Evolutionary conservation across 2,888 invertebrate genomes (phyloP).

Genomic region (Apeira syringaria): DNA sequence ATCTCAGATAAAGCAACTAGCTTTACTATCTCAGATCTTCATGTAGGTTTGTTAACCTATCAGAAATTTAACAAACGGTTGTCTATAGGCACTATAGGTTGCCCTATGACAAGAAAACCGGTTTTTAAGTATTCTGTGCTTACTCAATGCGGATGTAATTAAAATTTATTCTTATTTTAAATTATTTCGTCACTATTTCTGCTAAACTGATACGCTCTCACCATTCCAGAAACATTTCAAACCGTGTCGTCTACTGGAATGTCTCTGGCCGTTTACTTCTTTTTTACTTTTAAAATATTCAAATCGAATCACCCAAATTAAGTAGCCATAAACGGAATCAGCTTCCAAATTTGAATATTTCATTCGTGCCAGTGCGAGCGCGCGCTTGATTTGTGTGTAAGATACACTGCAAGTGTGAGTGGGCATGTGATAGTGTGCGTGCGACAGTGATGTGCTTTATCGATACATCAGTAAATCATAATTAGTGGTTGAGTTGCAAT

Average conservation of each 20-base stretch:
- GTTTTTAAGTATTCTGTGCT: no score
- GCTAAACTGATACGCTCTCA: constrained; percentile 4
- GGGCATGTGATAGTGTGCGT: constrained; percentile 42
- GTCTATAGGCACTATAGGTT: no score
- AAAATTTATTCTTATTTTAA: no score
- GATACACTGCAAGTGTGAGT: constrained; percentile 44
- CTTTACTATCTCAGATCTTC: no score
- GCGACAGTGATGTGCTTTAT: constrained; percentile 22
- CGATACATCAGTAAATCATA: constrained; percentile 22
- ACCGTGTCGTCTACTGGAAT: constrained; percentile 54
- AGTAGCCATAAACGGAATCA: constrained; percentile 84
- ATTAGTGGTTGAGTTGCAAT: constrained; percentile 23
- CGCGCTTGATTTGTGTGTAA: constrained; percentile 71
- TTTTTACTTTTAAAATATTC: constrained; percentile 74
- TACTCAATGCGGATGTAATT: no score
- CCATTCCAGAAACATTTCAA: constrained; percentile 25
- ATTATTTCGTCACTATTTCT: background rate
- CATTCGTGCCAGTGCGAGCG: constrained; percentile 71
- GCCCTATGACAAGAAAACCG: no score
- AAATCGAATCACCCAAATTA: constrained; percentile 84
- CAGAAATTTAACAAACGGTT: no score
- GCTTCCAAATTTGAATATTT: constrained; percentile 84
- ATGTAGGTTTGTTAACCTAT: no score
- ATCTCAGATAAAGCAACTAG: no score
- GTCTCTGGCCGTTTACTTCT: constrained; percentile 63